phyloP scores from a whole-genome alignment of 1,140 invertebrate species.

The Polypedilum vanderplanki region DNA sequence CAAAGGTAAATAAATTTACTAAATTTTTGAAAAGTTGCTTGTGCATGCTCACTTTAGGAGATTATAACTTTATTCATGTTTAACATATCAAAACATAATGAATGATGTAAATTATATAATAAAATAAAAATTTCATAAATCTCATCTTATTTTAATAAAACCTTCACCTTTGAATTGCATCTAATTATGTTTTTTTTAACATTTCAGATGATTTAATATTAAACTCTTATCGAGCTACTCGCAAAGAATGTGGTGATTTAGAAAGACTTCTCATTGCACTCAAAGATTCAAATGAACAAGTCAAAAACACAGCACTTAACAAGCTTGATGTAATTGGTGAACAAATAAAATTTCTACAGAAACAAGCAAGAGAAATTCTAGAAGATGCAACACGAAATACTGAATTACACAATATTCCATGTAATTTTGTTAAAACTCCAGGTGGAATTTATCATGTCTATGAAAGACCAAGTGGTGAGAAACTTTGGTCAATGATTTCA shows the following conservation, averaged over 20 bases:
- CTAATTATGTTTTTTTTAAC: not conserved
- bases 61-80: no score
- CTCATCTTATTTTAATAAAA: not conserved
- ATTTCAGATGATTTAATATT: not conserved
- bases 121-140: no score
- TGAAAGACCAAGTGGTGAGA: slow-evolving; percentile 53
- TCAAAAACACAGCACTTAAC: not conserved
- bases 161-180: not conserved
- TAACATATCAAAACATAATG: no score
- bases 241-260: not conserved
- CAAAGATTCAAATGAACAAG: not conserved
- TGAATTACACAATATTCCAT: slow-evolving; percentile 57
- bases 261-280: not conserved
- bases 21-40: no score
- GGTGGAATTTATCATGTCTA: slow-evolving; percentile 67
- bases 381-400: slow-evolving; percentile 53
- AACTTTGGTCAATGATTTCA: slow-evolving; percentile 66
- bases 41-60: no score
- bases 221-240: not conserved
- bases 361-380: slow-evolving; percentile 57
- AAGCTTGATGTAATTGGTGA: not conserved
- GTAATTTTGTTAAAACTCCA: slow-evolving; percentile 65
- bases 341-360: slow-evolving; percentile 54
- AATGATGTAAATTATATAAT: no score
- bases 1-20: not conserved